These are phyloP conservation scores for Antheraea pernyi DNA, from an alignment of 1,140 invertebrate species.

Conservation along the genomic window DNA sequence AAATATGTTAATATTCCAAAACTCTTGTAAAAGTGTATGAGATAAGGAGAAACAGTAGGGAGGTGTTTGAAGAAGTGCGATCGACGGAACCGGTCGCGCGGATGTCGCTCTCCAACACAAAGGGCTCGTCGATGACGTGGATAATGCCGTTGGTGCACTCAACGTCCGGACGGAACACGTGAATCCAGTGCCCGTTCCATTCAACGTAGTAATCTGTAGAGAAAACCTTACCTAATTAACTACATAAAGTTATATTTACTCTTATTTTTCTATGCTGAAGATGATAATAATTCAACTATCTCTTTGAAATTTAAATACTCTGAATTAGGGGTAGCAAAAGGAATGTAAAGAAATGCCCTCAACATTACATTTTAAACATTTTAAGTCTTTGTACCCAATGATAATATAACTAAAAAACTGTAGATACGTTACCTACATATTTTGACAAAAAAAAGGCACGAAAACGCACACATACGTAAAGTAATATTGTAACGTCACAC, in stretches of 20 bases:
- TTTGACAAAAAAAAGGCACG: too few species aligned
- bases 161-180: constrained; percentile 92
- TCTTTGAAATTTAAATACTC: too few species aligned
- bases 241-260: neutral
- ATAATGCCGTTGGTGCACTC: constrained; percentile 96
- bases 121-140: constrained; percentile 92
- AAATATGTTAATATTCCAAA: constrained; percentile 46
- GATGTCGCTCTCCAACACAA: constrained; percentile 92
- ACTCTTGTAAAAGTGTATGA: constrained; percentile 55
- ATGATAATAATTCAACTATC: too few species aligned
- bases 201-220: constrained; percentile 87
- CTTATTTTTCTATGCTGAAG: too few species aligned
- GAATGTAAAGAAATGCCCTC: too few species aligned
- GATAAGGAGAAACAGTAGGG: constrained; percentile 44
- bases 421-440: too few species aligned
- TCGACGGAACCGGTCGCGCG: constrained; percentile 81
- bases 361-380: too few species aligned
- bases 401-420: too few species aligned
- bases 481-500: too few species aligned
- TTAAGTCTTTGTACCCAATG: too few species aligned
- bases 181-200: constrained; percentile 90
- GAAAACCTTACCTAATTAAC: constrained; percentile 22
- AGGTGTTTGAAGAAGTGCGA: constrained; percentile 34
- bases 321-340: too few species aligned
- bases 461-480: too few species aligned